Conservation (phyloP, 2,888 invertebrate species). For the Drosophila subquinaria region DNA sequence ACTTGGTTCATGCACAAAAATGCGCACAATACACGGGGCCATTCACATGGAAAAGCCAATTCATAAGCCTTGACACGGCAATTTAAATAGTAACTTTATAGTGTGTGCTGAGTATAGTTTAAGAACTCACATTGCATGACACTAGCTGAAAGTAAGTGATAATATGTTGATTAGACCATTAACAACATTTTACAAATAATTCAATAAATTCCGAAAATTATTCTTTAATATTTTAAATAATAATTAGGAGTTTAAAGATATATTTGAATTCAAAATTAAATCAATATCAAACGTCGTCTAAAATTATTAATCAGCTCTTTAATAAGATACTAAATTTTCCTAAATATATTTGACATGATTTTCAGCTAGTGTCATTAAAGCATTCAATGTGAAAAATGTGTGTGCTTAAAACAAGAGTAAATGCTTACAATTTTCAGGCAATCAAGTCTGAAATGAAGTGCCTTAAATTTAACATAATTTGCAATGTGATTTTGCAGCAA, state of each 20-base stretch:
- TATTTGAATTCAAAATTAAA: too few relatives aligned
- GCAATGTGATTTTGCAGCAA: slow-evolving; percentile 70
- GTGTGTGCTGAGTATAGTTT: slow-evolving; percentile 17
- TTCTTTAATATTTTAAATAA: too few relatives aligned
- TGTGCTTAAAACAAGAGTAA: slow-evolving; percentile 15
- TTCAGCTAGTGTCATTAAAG: slow-evolving; percentile 23
- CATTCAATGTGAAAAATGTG: slow-evolving; percentile 1
- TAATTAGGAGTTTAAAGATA: too few relatives aligned
- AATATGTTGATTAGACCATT: slow-evolving; percentile 12
- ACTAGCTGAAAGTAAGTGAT: slow-evolving; percentile 9
- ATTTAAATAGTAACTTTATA: slow-evolving; percentile 27
- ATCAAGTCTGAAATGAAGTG: slow-evolving; percentile 67
- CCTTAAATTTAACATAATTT: slow-evolving; percentile 69
- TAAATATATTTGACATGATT: not conserved
- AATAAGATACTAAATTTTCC: too few relatives aligned
- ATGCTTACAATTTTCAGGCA: slow-evolving; percentile 53
- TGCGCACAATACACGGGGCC: slow-evolving; percentile 29
- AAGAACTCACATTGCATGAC: slow-evolving; percentile 4
- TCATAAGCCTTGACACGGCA: slow-evolving; percentile 57
- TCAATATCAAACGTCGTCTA: too few relatives aligned
- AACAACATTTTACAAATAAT: not conserved
- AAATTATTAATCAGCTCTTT: too few relatives aligned
- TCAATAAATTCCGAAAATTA: too few relatives aligned
- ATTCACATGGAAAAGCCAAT: slow-evolving; percentile 63
- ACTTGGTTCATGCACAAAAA: slow-evolving; percentile 45